These are phyloP conservation scores for Babylonia areolata DNA, from an alignment of 1,140 invertebrate species.

Conservation along the genomic window DNA sequence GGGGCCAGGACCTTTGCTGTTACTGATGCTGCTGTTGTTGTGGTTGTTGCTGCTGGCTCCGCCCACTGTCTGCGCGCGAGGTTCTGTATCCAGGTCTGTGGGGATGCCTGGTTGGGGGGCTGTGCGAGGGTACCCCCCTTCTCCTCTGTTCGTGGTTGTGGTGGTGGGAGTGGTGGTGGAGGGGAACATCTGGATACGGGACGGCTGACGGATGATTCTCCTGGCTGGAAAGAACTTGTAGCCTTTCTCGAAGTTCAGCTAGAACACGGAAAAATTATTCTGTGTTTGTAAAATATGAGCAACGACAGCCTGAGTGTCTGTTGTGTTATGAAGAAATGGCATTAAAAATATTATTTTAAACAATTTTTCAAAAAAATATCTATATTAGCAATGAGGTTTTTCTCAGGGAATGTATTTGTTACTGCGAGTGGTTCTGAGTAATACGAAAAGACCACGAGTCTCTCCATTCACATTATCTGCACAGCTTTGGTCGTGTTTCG, in stretches of 20 bases:
- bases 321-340: too few relatives aligned
- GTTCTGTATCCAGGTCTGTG: background rate
- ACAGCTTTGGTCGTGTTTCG: too few relatives aligned
- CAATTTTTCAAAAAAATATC: too few relatives aligned
- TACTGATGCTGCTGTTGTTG: background rate
- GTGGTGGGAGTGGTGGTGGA: background rate
- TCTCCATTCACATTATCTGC: too few relatives aligned
- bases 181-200: background rate
- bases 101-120: background rate
- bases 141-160: background rate
- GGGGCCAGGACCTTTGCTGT: background rate
- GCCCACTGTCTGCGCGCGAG: background rate
- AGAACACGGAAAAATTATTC: background rate
- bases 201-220: constrained; percentile 47
- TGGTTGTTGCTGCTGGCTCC: too few relatives aligned
- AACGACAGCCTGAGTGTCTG: too few relatives aligned
- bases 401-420: too few relatives aligned
- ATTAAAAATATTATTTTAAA: too few relatives aligned
- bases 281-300: too few relatives aligned
- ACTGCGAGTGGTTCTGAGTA: too few relatives aligned
- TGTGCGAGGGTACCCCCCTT: background rate
- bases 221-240: constrained; percentile 57
- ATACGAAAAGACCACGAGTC: too few relatives aligned
- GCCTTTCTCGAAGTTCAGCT: constrained; percentile 38
- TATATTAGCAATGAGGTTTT: too few relatives aligned